Base-by-base conservation (phyloP, 2,113 vertebrate genomes). In the Ancistrus triradiatus region DNA sequence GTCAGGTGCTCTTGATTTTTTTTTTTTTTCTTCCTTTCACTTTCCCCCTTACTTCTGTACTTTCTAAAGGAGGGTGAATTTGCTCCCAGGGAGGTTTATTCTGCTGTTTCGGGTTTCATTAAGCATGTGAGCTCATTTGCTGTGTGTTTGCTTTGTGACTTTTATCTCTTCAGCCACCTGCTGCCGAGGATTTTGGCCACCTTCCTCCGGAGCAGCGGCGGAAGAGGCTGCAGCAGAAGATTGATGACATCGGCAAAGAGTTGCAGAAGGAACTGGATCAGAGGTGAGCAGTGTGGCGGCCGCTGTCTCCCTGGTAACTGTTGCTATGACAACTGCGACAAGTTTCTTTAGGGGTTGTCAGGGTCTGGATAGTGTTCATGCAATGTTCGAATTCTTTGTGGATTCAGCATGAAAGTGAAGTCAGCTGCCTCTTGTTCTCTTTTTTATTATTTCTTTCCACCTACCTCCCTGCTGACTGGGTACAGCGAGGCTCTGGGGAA, bases 181-280 rank as follows among this genome's bases (percentile, higher is more conserved):
- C 83, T 68, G 81, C 86, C 0, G 96, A 99, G 81, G 95, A 98
- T 84, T 98, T 98, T 59, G 90, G 87, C 69, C 95, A 99, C 71
- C 90, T 99, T 59, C 96, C 96, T 14, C 96, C 96, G 10, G 96
- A 99, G 78, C 96, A 99, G 72, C 92, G 96, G 68, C 88, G 96
- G 67, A 99, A 99, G 85, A 90, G 92, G 74, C 84, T 99, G 67
- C 96, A 98, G 56, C 95, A 95, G 77, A 92, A 91, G 78, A 90
- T 95, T 0, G 95, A 99, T 68, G 94, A 98, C 77, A 92, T 98
- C 53, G 87, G 87, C 83, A 91, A 91, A 85, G 95, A 97, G 70
- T 80, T 98, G 60, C 95, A 99, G 79, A 99, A 99, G 79, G 96
- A 99, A 84, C 90, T 90, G 38, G 96, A 99, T 85, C 95, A 98